Conservation (phyloP, 2,888 invertebrate genomes). For the Portevinia maculata region DNA sequence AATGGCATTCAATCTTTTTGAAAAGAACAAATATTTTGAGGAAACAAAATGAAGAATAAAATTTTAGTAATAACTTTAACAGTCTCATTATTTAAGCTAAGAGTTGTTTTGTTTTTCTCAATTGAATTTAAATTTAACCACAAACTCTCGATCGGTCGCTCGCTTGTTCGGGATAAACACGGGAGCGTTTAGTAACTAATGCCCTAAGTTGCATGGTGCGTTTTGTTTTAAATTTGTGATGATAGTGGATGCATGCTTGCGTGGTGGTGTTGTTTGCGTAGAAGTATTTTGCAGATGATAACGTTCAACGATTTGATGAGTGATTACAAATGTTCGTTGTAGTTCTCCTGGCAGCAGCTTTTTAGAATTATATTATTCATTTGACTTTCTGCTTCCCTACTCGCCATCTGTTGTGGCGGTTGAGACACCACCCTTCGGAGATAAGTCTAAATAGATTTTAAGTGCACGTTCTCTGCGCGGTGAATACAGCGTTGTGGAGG, state of each 20-base stretch:
- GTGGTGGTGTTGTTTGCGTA: constrained; percentile 44
- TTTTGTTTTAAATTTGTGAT: constrained; percentile 66
- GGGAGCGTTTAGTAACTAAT: constrained; percentile 69
- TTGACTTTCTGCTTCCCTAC: constrained; percentile 17
- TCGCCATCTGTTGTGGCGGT: constrained; percentile 30
- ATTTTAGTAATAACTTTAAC: constrained; percentile 74
- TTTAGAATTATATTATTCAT: constrained; percentile 58
- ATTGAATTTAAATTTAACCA: constrained; percentile 60
- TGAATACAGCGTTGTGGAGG: constrained; percentile 83
- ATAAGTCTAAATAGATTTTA: constrained; percentile 87
- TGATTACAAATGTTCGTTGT: constrained; percentile 52
- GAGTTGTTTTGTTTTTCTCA: constrained; percentile 61
- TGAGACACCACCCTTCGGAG: constrained; percentile 76
- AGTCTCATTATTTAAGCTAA: constrained; percentile 75
- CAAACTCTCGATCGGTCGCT: constrained; percentile 68
- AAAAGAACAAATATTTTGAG: constrained; percentile 36
- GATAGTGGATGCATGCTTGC: constrained; percentile 51
- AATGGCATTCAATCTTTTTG: constrained; percentile 31
- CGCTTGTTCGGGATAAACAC: constrained; percentile 42
- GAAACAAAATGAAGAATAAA: constrained; percentile 56
- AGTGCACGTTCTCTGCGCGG: constrained; percentile 88
- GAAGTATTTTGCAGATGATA: constrained; percentile 52
- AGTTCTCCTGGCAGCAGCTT: constrained; percentile 55
- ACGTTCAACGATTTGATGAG: constrained; percentile 60
- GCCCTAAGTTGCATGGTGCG: constrained; percentile 72